phyloP scores from a whole-genome alignment of 2,888 invertebrate genomes.

The Dermolepida albohirtum region DNA sequence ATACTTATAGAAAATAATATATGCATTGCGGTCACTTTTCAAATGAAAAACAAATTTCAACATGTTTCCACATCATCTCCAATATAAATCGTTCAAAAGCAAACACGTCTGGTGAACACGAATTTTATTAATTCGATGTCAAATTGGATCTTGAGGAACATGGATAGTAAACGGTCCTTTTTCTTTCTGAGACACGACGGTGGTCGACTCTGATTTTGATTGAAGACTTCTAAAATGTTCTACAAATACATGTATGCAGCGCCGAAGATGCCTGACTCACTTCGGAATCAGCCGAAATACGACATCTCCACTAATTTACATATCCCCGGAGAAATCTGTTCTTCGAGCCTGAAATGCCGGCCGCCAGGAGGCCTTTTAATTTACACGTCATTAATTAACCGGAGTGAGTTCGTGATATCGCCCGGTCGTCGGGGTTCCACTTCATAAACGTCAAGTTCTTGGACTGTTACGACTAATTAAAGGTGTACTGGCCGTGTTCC shows the following conservation, averaged over 20 bases:
- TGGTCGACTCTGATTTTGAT: constrained; percentile 4
- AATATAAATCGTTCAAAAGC: not conserved
- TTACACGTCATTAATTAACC: constrained; percentile 62
- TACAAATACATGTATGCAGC: constrained; percentile 57
- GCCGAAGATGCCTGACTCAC: constrained; percentile 44
- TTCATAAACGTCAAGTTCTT: constrained; percentile 62
- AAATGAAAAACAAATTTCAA: constrained; percentile 18
- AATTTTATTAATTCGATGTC: constrained; percentile 15
- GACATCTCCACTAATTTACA: constrained; percentile 64
- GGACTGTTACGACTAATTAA: constrained; percentile 61
- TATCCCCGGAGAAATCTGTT: constrained; percentile 64
- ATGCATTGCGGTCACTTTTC: not conserved
- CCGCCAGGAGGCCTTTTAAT: constrained; percentile 59
- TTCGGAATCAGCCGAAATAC: constrained; percentile 52
- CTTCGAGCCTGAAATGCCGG: constrained; percentile 23
- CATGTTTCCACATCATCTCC: constrained; percentile 6
- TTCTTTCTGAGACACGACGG: constrained; percentile 4
- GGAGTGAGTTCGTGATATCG: constrained; percentile 1
- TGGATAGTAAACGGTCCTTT: not conserved
- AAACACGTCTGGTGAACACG: too few species aligned
- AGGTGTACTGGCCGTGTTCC: constrained; percentile 60
- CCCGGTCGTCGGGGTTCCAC: constrained; percentile 50
- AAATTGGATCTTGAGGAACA: not conserved
- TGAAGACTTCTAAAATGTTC: constrained; percentile 1
- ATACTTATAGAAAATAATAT: not conserved